Percentiles rank a stretch among this genome's conserved stretches.
Conservation (phyloP, 2,797 vertebrate species). For the Dromococcyx pavoninus region DNA sequence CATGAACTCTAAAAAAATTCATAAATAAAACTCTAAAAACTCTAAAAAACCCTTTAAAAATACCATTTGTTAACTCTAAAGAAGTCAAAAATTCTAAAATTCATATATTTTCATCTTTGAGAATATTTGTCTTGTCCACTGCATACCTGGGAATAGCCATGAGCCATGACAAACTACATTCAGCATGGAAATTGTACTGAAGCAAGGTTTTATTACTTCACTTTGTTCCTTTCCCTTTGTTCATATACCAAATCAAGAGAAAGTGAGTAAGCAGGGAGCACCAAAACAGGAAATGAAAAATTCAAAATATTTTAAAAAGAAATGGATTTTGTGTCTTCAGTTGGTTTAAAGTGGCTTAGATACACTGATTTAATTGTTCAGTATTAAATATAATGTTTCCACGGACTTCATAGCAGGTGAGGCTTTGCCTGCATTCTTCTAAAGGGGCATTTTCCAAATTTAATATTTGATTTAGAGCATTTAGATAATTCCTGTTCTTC, state of each 20-base stretch:
- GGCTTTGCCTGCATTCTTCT: slow-evolving; percentile 18
- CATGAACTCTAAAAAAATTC: not conserved
- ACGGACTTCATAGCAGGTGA: slow-evolving; percentile 34
- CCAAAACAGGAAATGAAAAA: slow-evolving; percentile 15
- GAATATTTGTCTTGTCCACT: not conserved
- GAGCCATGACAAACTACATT: not conserved
- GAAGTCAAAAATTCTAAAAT: not conserved
- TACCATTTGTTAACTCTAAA: too few relatives aligned
- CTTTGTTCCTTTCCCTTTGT: slow-evolving; percentile 4
- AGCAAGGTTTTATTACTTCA: not conserved
- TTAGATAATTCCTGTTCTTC: slow-evolving; percentile 19
- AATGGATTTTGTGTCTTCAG: not conserved
- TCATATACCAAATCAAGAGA: not conserved
- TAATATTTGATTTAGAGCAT: slow-evolving; percentile 39
- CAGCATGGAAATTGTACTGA: not conserved
- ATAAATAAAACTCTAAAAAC: too few relatives aligned
- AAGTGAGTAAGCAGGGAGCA: not conserved
- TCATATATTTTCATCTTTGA: not conserved
- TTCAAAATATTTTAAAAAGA: slow-evolving; percentile 25
- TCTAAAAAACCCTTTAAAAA: too few relatives aligned
- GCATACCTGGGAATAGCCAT: not conserved
- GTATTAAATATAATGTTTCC: slow-evolving; percentile 11
- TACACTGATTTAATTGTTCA: not conserved
- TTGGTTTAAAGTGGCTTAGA: slow-evolving; percentile 35
- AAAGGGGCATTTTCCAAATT: slow-evolving; percentile 23